A percentile compares a stretch with the other conserved stretches of the same genome.
These are phyloP conservation scores for Thamnophis elegans DNA, from an alignment of 2,797 vertebrate genomes.

Conservation along the genomic window DNA sequence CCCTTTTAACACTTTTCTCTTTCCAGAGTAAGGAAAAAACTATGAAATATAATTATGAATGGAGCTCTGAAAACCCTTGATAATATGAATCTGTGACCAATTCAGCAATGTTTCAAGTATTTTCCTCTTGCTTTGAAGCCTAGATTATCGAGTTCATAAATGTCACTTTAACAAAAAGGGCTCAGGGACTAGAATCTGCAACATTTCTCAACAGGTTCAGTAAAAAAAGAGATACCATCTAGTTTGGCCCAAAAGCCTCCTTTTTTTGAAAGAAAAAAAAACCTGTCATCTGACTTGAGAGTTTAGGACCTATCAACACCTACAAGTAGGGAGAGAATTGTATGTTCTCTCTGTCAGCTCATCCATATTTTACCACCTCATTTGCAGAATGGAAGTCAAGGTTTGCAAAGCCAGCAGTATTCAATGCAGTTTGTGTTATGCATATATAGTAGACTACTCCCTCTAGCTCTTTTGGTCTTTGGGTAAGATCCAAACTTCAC, in stretches of 20 bases:
- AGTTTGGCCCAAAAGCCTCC: background rate
- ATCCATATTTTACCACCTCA: background rate
- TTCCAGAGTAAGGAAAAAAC: background rate
- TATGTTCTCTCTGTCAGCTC: background rate
- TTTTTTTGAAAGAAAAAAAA: background rate
- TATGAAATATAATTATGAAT: background rate
- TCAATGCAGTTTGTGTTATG: background rate
- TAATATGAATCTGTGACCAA: background rate
- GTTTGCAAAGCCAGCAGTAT: conserved; percentile 22
- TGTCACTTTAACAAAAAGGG: background rate
- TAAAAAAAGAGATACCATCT: background rate
- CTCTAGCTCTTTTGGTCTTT: conserved; percentile 3
- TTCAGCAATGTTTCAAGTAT: background rate
- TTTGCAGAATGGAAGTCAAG: background rate
- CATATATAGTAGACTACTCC: background rate
- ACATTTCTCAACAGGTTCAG: background rate
- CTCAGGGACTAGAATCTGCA: background rate
- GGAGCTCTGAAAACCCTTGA: background rate
- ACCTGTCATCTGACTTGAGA: background rate
- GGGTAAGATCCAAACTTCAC: background rate
- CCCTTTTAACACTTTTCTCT: background rate
- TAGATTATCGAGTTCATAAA: background rate
- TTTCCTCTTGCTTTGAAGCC: background rate
- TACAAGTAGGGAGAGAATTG: background rate
- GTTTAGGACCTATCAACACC: background rate